Evolutionary conservation across 2,797 vertebrate species (phyloP), one percentile per base, ranked within the genome.

Genomic region (Thaleichthys pacificus): DNA sequence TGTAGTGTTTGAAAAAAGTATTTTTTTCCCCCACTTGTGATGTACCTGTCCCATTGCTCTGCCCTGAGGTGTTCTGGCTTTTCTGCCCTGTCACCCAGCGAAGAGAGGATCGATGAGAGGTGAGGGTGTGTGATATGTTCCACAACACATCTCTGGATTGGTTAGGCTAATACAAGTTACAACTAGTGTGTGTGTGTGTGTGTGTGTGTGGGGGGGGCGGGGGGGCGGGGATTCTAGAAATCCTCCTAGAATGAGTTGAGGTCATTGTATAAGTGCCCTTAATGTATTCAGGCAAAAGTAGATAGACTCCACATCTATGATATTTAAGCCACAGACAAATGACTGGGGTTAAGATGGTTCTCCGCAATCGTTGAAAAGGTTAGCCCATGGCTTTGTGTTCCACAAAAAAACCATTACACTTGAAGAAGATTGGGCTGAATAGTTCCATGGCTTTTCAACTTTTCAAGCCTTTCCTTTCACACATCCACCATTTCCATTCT

Each of bases 391-490:
- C 79, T 81, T 77, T 68, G 71, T 70, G 78, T 75, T 81, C 71
- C 28, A 71, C 66, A 71, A 71, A 63, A 86, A 88, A 85, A 84
- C 76, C 73, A 84, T 84, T 69, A 65, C 71, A 28, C 69, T 68
- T 79, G 81, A 80, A 75, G 80, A 83, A 60, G 54, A 68, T 30
- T 42, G 62, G 47, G 28, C 49, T 66, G 51, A 80, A 80, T n/a
- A 26, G 51, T 8, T 49, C 73, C 38, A 77, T 73, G 68, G 71
- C 17, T 47, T 57, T 69, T 64, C 76, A 61, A 71, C 28, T 68
- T 65, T 73, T 32, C 42, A 42, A 15, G 67, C 54, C 74, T 24
- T 49, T 42, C n/a, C 17, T 74, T 78, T 72, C 78, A 73, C 82
- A 76, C 75, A 61, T 65, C 35, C 32, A 49, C 26, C 11, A 21